Base-by-base conservation (phyloP, 2,113 vertebrate species). In the Gadus macrocephalus region DNA sequence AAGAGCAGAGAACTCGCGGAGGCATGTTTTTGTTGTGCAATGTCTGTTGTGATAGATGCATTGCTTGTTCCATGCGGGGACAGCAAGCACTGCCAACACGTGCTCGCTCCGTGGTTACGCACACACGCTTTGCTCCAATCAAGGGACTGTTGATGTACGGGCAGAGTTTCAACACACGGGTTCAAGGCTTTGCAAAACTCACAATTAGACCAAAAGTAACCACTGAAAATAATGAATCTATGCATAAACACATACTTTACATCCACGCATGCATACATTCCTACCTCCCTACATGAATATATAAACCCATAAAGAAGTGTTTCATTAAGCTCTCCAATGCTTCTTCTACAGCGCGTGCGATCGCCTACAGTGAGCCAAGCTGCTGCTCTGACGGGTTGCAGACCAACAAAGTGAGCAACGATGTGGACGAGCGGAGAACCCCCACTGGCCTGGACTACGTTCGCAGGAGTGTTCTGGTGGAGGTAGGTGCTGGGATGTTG, bases 361-460 rank as follows among this genome's bases (percentile, higher is more conserved):
- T 95, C 60, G 94, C 94, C 62, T 96, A 94, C 2, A 90, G 89
- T 76, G 93, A 93, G 59, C 89, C 88, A 1, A 89, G 73, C 69
- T 97, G 95, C 78, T 95, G 95, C 58, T 88, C 88, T 17, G 93
- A 93, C 1, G 90, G 90, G 70, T 67, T 91, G 62, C 91, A 90
- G 60, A 60, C 82, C 7, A 68, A 79, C 1, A 95, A 93, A 85
- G 78, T 73, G 12, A 60, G 77, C 76, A 95, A 87, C 38, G 94
- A 95, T 12, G 67, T 72, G 3, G 84, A 87, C 0, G 95, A 95
- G 66, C 88, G 64, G 75, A 91, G 88, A 80, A 88, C 70, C 19
- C 92, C 92, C 0, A 68, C 84, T 0, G 92, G 90, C 19, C 67
- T 91, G 15, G 94, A 96, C 84, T 93, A 91, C 17, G 85, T 97